These are phyloP conservation scores for Heliocidaris tuberculata DNA, from an alignment of 35 echinoderm and acorn worm species.

Conservation along the genomic window DNA sequence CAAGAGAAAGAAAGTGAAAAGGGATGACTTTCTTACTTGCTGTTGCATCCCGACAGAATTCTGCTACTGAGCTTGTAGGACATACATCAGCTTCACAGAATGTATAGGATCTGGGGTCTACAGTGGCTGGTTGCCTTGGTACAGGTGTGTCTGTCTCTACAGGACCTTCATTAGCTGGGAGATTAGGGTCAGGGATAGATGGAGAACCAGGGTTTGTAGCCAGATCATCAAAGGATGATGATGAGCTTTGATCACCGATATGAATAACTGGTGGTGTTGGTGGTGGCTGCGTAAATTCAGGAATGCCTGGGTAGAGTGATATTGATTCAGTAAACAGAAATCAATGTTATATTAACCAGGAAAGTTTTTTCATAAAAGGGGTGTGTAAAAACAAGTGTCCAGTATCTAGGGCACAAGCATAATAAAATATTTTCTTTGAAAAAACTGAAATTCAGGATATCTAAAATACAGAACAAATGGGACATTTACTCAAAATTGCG, in stretches of 20 bases:
- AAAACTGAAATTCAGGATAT: no score
- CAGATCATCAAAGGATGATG: background rate
- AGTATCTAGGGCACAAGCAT: no score
- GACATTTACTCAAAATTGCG: no score
- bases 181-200: background rate
- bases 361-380: no score
- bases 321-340: no score
- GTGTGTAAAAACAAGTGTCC: no score
- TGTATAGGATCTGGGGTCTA: background rate
- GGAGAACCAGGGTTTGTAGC: background rate
- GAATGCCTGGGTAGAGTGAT: background rate
- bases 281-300: background rate
- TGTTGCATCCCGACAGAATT: background rate
- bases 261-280: background rate
- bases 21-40: background rate
- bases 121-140: no score
- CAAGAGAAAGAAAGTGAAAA: no score
- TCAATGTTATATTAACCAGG: no score
- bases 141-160: background rate
- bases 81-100: background rate
- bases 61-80: background rate
- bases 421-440: no score
- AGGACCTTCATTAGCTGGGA: background rate
- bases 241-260: background rate
- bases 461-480: no score